Evolutionary conservation across 2,888 invertebrate genomes (phyloP).

Genomic region (Panzeria rudis): DNA sequence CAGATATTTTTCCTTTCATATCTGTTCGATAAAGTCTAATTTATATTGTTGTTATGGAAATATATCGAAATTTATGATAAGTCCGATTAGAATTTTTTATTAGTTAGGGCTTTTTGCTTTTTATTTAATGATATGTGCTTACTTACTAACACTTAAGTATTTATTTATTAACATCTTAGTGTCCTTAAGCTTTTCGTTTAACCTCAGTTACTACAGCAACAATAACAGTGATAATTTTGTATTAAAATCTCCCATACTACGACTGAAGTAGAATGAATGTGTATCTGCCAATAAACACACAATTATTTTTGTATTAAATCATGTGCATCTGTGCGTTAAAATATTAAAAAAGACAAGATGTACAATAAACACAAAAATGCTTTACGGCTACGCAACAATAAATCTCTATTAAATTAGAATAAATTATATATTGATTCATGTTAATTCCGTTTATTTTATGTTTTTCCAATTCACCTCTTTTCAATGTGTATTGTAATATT

Average conservation of each 20-base stretch:
- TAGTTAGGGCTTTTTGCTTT: too few species aligned
- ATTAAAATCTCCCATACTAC: too few species aligned
- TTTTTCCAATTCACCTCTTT: background rate
- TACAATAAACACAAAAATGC: background rate
- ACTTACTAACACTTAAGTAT: background rate
- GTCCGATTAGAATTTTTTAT: too few species aligned
- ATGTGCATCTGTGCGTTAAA: background rate
- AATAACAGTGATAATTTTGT: too few species aligned
- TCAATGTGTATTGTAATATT: background rate
- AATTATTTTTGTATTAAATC: slow-evolving; percentile 7
- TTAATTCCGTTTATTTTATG: background rate
- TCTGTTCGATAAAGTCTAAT: too few species aligned
- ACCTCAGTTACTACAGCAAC: background rate
- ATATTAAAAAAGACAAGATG: slow-evolving; percentile 1
- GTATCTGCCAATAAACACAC: background rate
- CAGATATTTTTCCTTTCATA: too few species aligned
- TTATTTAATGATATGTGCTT: too few species aligned
- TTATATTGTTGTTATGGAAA: too few species aligned
- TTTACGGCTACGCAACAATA: background rate
- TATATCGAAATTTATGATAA: too few species aligned
- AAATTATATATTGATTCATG: too few species aligned
- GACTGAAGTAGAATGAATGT: too few species aligned
- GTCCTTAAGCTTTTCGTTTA: background rate
- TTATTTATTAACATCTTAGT: background rate
- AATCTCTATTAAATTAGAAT: slow-evolving; percentile 24